A percentile compares a stretch with the other conserved stretches of the same genome.
Evolutionary conservation across 1,140 invertebrate genomes (phyloP).

Genomic region (Geopemphigus sp.): DNA sequence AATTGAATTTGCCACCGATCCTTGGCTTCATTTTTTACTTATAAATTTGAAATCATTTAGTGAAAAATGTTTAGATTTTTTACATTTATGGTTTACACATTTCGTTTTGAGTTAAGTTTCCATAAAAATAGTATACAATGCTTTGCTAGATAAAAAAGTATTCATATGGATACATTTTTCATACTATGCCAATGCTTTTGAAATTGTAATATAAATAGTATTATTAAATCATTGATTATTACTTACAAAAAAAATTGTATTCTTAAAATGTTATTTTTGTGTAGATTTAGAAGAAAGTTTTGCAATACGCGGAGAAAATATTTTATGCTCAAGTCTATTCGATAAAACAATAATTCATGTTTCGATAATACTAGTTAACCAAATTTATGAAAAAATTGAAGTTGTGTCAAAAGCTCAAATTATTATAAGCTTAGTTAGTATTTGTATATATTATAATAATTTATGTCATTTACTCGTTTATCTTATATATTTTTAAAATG

Average conservation of each 20-base stretch:
- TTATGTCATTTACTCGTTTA: not conserved
- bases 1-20: constrained; percentile 14
- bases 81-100: constrained; percentile 20
- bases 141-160: no score
- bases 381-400: constrained; percentile 8
- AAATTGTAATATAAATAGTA: no score
- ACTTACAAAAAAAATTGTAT: no score
- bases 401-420: constrained; percentile 1
- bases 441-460: not conserved
- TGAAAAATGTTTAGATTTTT: constrained; percentile 37
- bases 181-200: no score
- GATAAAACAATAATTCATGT: constrained; percentile 29
- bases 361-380: constrained; percentile 19
- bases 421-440: constrained; percentile 35
- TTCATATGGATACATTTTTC: no score
- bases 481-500: not conserved
- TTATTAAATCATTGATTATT: no score
- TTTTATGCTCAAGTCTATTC: constrained; percentile 22
- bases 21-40: constrained; percentile 28
- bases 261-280: no score
- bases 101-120: constrained; percentile 29
- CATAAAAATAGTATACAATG: not conserved
- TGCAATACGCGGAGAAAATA: not conserved
- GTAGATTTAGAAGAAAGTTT: constrained; percentile 10
- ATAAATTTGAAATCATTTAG: not conserved